Conservation (phyloP, 2,797 vertebrate species). For the Acanthurus lineatus region DNA sequence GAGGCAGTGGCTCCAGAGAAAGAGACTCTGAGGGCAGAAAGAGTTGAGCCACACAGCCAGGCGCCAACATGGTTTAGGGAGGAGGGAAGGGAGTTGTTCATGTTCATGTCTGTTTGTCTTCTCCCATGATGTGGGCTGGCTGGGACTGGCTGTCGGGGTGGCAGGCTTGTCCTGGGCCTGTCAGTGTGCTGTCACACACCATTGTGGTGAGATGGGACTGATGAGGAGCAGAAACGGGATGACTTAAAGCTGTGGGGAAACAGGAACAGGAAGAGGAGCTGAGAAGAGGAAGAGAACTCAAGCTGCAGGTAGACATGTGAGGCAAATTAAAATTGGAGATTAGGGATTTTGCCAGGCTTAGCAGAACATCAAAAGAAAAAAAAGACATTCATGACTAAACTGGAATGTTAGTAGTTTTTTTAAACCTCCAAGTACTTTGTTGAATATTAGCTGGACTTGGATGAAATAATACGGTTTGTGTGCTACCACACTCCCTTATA, state of each 20-base stretch:
- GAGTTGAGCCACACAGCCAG: conserved; percentile 39
- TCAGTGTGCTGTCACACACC: conserved; percentile 75
- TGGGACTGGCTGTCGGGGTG: conserved; percentile 65
- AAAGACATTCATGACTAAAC: not conserved
- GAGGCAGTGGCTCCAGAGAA: conserved; percentile 15
- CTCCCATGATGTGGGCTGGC: conserved; percentile 51
- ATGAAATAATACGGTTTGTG: conserved; percentile 22
- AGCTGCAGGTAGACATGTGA: conserved; percentile 12
- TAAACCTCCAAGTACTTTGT: not conserved
- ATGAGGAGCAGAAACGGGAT: conserved; percentile 83
- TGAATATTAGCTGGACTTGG: conserved; percentile 23
- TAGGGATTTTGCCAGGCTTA: not conserved
- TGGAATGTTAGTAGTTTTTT: not conserved
- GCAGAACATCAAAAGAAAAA: conserved; percentile 12
- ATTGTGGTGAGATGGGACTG: conserved; percentile 83
- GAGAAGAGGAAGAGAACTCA: conserved; percentile 36
- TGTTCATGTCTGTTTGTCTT: conserved; percentile 80
- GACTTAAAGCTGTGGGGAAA: conserved; percentile 56
- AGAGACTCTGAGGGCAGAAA: conserved; percentile 34
- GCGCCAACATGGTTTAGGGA: conserved; percentile 42
- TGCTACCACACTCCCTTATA: conserved; percentile 24
- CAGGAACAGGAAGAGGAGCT: conserved; percentile 68
- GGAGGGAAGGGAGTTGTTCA: conserved; percentile 64
- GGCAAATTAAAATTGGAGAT: not conserved
- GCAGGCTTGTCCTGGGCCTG: conserved; percentile 70